Base-by-base conservation (phyloP, 2,113 vertebrate genomes). In the Atrichornis clamosus region DNA sequence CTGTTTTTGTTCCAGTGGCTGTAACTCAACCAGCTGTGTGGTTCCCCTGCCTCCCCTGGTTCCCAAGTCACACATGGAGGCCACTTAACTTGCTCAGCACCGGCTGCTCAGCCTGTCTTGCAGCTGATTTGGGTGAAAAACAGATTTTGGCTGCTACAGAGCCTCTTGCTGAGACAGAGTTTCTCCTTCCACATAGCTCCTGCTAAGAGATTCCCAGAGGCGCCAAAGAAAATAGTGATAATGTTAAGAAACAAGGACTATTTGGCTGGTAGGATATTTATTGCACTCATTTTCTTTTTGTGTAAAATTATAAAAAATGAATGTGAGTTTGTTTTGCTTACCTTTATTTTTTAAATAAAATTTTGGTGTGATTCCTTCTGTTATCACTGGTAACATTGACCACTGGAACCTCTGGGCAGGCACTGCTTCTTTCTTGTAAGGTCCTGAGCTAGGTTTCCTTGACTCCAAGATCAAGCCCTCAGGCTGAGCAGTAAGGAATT, bases 221-320 rank as follows among this genome's bases (percentile, higher is more conserved):
- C 95, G 95, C 97, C 97, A 98, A 98, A 97, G 80, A 91, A 97
- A 98, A 97, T 26, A 95, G 65, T 74, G 96, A 96, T 89, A 97
- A 91, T 75, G 60, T 56, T 94, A 94, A 92, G 90, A 92, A 95
- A 96, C 60, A 97, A 95, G 81, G 46, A 92, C 90, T 72, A 7
- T 68, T 90, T 83, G 95, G 65, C 77, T 96, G 72, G 87, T 93
- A 91, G 62, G 47, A 74, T 94, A 94, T 96, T 97, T 97, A 97
- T 93, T 94, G 68, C 76, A 78, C 47, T 92, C 5, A 1, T 84
- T 94, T 96, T 93, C 32, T 84, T 80, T 78, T 64, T 58, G 37
- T 41, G 67, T 59, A 42, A 68, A 84, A 91, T 56, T 44, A 56
- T 75, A 17, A 94, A 74, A 92, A 95, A 83, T 7, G 15, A 90